Percentiles rank a stretch among this genome's conserved stretches.
Conservation (phyloP, 2,888 invertebrate genomes). For the Nemapogon koenigi region DNA sequence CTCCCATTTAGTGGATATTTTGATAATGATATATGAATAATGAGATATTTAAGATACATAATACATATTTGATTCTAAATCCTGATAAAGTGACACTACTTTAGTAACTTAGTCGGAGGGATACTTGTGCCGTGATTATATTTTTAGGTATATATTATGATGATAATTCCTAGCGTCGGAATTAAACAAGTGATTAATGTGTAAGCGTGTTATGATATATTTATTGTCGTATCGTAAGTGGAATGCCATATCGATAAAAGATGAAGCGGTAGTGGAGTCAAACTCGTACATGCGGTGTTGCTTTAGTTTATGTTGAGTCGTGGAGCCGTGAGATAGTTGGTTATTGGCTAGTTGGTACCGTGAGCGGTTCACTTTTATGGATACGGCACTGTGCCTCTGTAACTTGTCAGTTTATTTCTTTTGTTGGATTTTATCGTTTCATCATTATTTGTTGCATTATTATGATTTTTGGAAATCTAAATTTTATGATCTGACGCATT, state of each 20-base stretch:
- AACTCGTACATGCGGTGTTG: slow-evolving; percentile 47
- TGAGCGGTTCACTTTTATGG: slow-evolving; percentile 54
- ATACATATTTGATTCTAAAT: slow-evolving; percentile 67
- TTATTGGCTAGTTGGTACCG: no score
- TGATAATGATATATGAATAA: slow-evolving; percentile 67
- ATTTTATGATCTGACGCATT: slow-evolving; percentile 66
- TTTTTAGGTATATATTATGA: slow-evolving; percentile 66
- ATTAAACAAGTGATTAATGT: slow-evolving; percentile 66
- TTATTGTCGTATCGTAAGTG: slow-evolving; percentile 64
- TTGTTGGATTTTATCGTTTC: slow-evolving; percentile 63
- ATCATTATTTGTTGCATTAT: slow-evolving; percentile 58
- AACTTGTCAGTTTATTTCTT: slow-evolving; percentile 50
- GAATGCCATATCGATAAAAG: slow-evolving; percentile 67
- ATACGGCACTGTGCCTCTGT: slow-evolving; percentile 60
- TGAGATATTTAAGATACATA: slow-evolving; percentile 67
- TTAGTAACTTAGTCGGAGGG: slow-evolving; percentile 66
- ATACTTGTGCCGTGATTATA: slow-evolving; percentile 67
- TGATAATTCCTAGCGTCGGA: slow-evolving; percentile 66
- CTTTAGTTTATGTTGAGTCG: slow-evolving; percentile 53
- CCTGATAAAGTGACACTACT: slow-evolving; percentile 66
- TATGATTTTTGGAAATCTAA: slow-evolving; percentile 57
- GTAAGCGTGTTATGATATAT: slow-evolving; percentile 61
- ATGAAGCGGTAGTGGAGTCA: slow-evolving; percentile 53
- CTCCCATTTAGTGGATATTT: slow-evolving; percentile 67
- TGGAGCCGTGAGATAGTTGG: no score